Conservation (phyloP, 2,113 vertebrate genomes). For the Lepisosteus osseus region DNA sequence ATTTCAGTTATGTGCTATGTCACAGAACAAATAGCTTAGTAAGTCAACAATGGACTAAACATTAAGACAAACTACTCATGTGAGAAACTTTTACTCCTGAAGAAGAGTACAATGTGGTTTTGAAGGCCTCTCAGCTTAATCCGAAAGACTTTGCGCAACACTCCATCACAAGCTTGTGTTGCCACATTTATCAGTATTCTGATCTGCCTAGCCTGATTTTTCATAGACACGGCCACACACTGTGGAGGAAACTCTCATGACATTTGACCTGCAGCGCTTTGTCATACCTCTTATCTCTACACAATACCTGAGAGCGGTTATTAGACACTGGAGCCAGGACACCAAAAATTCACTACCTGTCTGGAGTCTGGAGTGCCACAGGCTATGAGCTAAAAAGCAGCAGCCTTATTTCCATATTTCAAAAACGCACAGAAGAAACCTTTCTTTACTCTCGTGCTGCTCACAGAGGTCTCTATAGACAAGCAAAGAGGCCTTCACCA, state of each 20-base stretch:
- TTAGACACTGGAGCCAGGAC: conserved; percentile 44
- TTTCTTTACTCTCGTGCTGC: conserved; percentile 53
- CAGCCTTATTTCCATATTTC: conserved; percentile 61
- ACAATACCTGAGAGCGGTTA: conserved; percentile 43
- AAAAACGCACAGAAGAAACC: conserved; percentile 51
- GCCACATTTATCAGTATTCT: neutral
- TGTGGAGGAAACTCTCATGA: conserved; percentile 43
- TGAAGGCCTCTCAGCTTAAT: too few relatives aligned
- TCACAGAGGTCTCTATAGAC: conserved; percentile 60
- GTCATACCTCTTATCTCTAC: conserved; percentile 49
- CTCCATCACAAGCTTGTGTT: neutral
- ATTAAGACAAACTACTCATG: too few relatives aligned
- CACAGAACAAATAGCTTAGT: too few relatives aligned
- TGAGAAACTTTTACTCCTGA: too few relatives aligned
- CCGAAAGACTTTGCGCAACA: too few relatives aligned
- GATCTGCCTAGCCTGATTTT: neutral
- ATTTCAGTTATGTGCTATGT: too few relatives aligned
- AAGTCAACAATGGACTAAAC: too few relatives aligned
- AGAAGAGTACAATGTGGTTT: too few relatives aligned
- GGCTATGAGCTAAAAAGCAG: conserved; percentile 53
- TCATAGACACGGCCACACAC: neutral
- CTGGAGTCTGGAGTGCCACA: conserved; percentile 50
- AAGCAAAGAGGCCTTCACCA: conserved; percentile 60
- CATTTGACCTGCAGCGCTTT: conserved; percentile 53
- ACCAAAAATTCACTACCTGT: conserved; percentile 39